Base-by-base conservation (phyloP, 1,140 invertebrate species). In the Drosophila chauvacae region DNA sequence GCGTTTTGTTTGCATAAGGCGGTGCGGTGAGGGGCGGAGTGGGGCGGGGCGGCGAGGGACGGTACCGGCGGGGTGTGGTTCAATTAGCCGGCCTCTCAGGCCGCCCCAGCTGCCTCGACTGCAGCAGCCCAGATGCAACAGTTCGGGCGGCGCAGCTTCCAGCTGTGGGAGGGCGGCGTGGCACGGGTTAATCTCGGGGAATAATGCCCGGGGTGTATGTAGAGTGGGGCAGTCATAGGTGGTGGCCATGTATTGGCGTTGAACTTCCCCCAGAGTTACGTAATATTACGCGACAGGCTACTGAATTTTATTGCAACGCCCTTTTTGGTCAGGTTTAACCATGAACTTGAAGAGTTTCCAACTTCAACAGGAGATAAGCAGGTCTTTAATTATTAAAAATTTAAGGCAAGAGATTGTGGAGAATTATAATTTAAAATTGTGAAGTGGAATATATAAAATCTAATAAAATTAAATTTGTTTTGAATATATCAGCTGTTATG, bases 61-160 rank as follows among this genome's bases (percentile, higher is more conserved):
- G 33, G 57, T 42, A 26, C 30, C 16, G 37, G 71, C 45, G 64
- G 56, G 81, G 77, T 70, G 80, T 84, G 80, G 70, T 79, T 70
- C 80, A 82, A 82, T 82, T 84, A 82, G 74, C 55, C 63, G 50
- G 50, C 53, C 64, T 68, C 63, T 65, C 62, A 33, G 35, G 35
- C 28, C 37, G 61, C 61, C 26, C 51, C 35, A 56, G 53, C 53
- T 26, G 51, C 61, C 33, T 2, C 20, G 0, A 11, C 14, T 18
- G 20, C 48, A 33, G 48, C 56, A 65, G 61, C 41, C 39, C 37
- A 53, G 56, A 74, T 64, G 76, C 76, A 79, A 79, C 77, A 72
- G 76, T 61, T 72, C 66, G 57, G 58, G 30, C 45, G 30, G 26
- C 57, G 26, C 57, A 79, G 58, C 58, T 62, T 74, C 58, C 71